Conservation (phyloP, 2,113 vertebrate genomes). For the Butastur rufipennis region DNA sequence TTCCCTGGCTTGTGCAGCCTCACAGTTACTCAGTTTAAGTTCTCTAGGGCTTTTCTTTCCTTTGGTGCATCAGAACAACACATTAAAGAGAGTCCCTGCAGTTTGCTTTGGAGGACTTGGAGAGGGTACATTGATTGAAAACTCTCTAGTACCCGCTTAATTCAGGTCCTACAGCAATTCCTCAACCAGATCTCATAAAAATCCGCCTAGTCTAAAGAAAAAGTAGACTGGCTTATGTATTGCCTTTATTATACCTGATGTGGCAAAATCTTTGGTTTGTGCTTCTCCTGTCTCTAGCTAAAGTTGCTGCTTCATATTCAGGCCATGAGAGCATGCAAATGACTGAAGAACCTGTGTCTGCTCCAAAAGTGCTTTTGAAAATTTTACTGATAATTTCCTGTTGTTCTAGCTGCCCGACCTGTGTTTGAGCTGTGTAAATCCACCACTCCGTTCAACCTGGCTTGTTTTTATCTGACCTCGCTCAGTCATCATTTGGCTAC, state of each 20-base stretch:
- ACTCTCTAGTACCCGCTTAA: not conserved
- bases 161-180: not conserved
- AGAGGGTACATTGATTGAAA: not conserved
- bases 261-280: not conserved
- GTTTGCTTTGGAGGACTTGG: not conserved
- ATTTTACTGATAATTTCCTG: not conserved
- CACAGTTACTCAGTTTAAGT: not conserved
- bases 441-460: fast-evolving
- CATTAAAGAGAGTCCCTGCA: not conserved
- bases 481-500: not conserved
- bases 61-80: not conserved
- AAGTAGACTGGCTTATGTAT: not conserved
- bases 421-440: not conserved
- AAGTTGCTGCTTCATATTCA: not conserved
- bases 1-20: not conserved
- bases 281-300: not conserved
- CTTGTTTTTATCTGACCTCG: not conserved
- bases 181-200: not conserved
- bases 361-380: not conserved
- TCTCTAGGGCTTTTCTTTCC: not conserved
- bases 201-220: not conserved
- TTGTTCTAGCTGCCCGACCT: not conserved
- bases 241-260: not conserved
- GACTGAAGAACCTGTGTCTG: not conserved
- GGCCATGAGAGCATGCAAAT: not conserved